Base-by-base conservation (phyloP, 2,888 invertebrate genomes). In the Lithosia quadra region DNA sequence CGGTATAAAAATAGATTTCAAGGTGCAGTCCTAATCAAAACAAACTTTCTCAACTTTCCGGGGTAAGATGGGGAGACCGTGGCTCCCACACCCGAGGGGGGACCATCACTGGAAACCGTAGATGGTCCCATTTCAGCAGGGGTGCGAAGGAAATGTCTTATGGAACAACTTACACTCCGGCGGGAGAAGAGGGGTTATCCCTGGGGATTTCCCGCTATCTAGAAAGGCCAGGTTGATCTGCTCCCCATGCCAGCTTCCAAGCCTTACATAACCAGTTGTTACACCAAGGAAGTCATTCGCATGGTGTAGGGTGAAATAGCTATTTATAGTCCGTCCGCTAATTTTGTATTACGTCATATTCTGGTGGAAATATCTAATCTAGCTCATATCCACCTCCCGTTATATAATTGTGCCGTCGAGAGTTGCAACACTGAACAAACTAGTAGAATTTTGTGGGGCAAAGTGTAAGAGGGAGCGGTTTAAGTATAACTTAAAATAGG, bases 371-470 rank as follows among this genome's bases (percentile, higher is more conserved):
- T 74, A 58, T 76, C 57, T 63, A 73, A 80, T 75, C 73, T 74
- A 39, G 64, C 67, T 53, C 69, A 64, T 71, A 72, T 72, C 73
- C 72, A 77, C 71, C 79, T 79, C 80, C 83, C 74, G 82, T 84
- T 83, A 65, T 75, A 78, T 78, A 82, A 85, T 59, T 81, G 67
- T 71, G 72, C 75, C 65, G 69, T 65, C 71, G 76, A 72, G 74
- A 74, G 74, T 86, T 85, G 81, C 87, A 74, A 81, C 84, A 84
- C 73, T 74, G 69, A 75, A 80, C 78, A 75, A 74, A 74, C 77
- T 74, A 67, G 70, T 73, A 33, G 64, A 67, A 39, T 43, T 15
- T 57, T 72, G 59, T 72, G 79, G 81, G 69, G 0, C 24, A 83
- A 82, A 60, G 15, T 24, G 75, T 1, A 77, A 59, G 77, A 66